Percentiles rank a stretch among this genome's conserved stretches.
phyloP scores from a whole-genome alignment of 2,888 invertebrate genomes.

The Pristionchus fissidentatus region DNA sequence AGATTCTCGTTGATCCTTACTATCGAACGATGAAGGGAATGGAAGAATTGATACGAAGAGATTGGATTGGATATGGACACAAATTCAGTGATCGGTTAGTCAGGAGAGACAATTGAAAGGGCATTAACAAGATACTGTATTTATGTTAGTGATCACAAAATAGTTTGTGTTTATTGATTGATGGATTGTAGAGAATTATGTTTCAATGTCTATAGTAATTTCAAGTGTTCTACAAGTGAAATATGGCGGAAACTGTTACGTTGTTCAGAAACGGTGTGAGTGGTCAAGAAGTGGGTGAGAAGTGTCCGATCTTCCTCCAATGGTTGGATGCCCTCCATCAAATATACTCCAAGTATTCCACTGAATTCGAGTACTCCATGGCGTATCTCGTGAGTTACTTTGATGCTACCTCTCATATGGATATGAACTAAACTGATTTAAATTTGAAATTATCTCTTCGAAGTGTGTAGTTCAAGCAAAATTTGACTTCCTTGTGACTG shows the following conservation, averaged over 20 bases:
- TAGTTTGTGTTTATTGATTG: neutral
- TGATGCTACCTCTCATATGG: no score
- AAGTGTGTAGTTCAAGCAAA: no score
- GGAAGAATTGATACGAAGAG: conserved; percentile 90
- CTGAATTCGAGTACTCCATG: conserved; percentile 94
- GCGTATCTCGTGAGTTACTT: conserved; percentile 85
- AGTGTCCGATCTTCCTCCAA: conserved; percentile 96
- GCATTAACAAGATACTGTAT: neutral
- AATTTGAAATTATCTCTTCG: no score
- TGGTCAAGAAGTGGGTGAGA: conserved; percentile 86
- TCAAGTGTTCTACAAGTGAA: conserved; percentile 39
- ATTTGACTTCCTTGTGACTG: no score
- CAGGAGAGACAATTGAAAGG: neutral
- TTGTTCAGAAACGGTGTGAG: conserved; percentile 49
- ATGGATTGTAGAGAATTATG: neutral
- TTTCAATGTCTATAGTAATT: neutral
- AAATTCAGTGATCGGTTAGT: conserved; percentile 85
- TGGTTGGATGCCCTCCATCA: conserved; percentile 98
- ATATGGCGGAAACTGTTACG: no score
- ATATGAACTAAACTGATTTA: no score
- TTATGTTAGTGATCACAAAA: neutral
- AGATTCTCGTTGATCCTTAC: conserved; percentile 91
- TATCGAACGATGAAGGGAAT: conserved; percentile 95
- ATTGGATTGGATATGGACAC: conserved; percentile 98
- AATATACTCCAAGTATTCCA: conserved; percentile 81